Conservation (phyloP, 2,113 vertebrate genomes). For the Micromys minutus region DNA sequence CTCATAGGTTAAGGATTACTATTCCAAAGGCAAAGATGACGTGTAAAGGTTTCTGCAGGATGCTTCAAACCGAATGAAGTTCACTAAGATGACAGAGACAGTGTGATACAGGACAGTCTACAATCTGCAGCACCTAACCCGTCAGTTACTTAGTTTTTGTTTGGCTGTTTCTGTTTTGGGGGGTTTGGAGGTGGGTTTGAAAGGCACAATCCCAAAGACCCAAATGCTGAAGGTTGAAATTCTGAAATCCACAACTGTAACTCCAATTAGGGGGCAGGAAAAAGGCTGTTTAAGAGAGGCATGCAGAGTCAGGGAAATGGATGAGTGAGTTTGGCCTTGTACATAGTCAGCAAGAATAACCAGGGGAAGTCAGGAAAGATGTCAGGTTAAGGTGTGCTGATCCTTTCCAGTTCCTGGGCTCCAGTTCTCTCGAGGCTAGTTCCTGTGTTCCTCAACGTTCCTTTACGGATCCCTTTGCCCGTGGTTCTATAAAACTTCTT, state of each 20-base stretch:
- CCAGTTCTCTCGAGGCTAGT: background rate
- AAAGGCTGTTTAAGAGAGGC: background rate
- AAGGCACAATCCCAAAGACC: background rate
- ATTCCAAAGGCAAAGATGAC: background rate
- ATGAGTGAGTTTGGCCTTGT: background rate
- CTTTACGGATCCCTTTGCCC: background rate
- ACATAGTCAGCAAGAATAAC: background rate
- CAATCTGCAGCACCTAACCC: background rate
- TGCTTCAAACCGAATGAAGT: background rate
- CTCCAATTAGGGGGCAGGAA: background rate
- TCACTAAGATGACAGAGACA: background rate
- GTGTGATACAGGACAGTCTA: background rate
- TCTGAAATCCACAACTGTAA: background rate
- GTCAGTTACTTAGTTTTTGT: background rate
- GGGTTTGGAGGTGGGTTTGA: background rate
- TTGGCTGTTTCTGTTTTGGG: background rate
- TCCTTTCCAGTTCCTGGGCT: background rate
- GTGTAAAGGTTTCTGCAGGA: background rate
- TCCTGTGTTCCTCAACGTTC: background rate
- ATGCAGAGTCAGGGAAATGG: background rate
- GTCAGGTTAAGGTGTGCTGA: background rate
- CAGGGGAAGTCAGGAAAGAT: background rate
- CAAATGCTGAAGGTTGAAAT: background rate
- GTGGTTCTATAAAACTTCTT: background rate
- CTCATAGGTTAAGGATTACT: background rate